Evolutionary conservation across 2,113 vertebrate species (phyloP), one percentile per base, ranked within the genome.

Genomic region (Chaetodon auriga): DNA sequence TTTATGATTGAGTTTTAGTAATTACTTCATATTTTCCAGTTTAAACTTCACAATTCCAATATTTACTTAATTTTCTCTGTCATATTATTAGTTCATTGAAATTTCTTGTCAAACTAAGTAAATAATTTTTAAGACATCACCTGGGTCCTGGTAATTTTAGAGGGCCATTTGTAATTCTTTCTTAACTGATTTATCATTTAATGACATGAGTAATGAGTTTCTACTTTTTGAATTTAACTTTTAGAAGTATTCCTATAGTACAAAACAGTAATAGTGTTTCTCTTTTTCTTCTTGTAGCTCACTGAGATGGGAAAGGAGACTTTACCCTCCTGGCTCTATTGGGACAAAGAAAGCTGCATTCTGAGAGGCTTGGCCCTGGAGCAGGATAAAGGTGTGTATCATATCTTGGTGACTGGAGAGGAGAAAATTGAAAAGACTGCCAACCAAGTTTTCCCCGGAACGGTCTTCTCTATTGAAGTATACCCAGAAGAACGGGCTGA

Each of bases 391-490:
- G 98, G 98, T 0, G 95, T 97, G 63, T 96, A 98, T 91, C 97
- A 97, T 86, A 97, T 99, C 86, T 95, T 96, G 0, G 96, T 97
- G 82, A 96, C 94, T 12, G 94, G 91, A 0, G 90, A 95, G 18
- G 95, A 94, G 60, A 90, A 94, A 65, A 95, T 91, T 80, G 94
- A 95, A 0, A 96, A 96, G 0, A 96, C 94, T 48, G 95, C 94
- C 89, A 96, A 95, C 91, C 95, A 95, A 0, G 90, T 93, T n/a
- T 94, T 94, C 0, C 95, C 95, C 69, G 93, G 92, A 8, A 91
- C 95, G n/a, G 96, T 98, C 57, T 99, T 99, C 89, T 97, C 97
- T 0, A 79, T 99, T n/a, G 97, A 98, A 90, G 98, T 99, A 30
- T 96, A 96, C 88, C 96, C 97, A 41, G 97, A 99, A 90, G 98